These are phyloP conservation scores for Drosophila suzukii DNA, from an alignment of 1,140 invertebrate genomes.

Conservation along the genomic window DNA sequence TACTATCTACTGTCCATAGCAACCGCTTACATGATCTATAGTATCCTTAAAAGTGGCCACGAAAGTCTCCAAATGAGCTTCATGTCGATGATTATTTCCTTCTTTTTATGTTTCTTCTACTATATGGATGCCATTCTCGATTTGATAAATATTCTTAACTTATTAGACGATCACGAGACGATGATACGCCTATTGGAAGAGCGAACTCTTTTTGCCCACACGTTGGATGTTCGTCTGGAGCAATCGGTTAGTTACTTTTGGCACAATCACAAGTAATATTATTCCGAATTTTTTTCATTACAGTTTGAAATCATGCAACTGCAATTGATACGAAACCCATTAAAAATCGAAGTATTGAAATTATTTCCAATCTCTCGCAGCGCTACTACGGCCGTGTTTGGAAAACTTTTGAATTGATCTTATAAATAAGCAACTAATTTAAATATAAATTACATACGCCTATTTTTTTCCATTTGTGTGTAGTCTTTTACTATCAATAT, in stretches of 20 bases:
- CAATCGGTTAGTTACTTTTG: conserved; percentile 5
- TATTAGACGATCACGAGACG: conserved; percentile 13
- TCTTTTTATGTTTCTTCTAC: neutral
- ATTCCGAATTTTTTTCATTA: neutral
- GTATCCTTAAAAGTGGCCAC: neutral
- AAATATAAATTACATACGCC: too few relatives aligned
- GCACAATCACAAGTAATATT: neutral
- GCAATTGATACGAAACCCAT: conserved; percentile 22
- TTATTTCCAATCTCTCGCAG: neutral
- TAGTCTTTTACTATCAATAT: too few relatives aligned
- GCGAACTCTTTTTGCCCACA: conserved; percentile 8
- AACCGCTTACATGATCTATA: conserved; percentile 2
- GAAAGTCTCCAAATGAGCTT: neutral
- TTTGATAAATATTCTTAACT: neutral
- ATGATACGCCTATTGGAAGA: conserved; percentile 1
- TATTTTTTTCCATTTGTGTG: too few relatives aligned
- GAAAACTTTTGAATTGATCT: conserved; percentile 15
- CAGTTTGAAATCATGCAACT: conserved; percentile 33
- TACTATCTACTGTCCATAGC: conserved; percentile 18
- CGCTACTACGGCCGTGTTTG: neutral
- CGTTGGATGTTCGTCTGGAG: conserved; percentile 31
- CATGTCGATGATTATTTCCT: neutral
- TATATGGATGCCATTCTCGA: conserved; percentile 8
- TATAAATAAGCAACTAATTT: too few relatives aligned
- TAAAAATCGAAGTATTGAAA: conserved; percentile 17